Percentiles rank a stretch among this genome's conserved stretches.
Evolutionary conservation across 2,797 vertebrate genomes (phyloP).

Genomic region (Cuniculus paca): DNA sequence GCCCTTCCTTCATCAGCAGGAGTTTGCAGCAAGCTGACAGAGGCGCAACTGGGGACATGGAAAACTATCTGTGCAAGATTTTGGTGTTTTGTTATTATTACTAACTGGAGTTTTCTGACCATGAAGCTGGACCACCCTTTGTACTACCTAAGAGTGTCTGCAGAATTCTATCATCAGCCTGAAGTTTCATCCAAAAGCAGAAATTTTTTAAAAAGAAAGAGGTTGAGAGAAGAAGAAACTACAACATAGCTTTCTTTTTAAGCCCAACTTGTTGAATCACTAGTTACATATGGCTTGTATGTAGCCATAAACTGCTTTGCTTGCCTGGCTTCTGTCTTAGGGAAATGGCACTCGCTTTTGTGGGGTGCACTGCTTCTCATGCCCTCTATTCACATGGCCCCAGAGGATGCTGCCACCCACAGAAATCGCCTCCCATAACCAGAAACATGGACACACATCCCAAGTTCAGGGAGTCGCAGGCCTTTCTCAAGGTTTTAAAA

Average conservation of each 20-base stretch:
- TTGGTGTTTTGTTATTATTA: background rate
- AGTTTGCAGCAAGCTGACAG: background rate
- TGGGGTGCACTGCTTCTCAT: background rate
- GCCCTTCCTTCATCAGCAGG: accelerated
- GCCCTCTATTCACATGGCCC: background rate
- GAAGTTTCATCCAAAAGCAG: background rate
- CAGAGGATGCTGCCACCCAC: background rate
- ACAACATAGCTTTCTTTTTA: background rate
- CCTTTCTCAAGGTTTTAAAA: background rate
- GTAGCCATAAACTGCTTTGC: background rate
- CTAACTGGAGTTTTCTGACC: background rate
- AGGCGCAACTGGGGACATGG: too few species aligned
- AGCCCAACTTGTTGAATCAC: background rate
- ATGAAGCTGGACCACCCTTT: background rate
- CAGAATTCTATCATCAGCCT: background rate
- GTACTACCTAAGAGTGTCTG: background rate
- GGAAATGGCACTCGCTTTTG: background rate
- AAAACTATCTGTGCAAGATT: background rate
- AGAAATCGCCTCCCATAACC: background rate
- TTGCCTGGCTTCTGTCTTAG: background rate
- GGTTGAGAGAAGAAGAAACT: background rate
- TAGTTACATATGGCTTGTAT: accelerated
- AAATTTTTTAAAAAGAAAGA: background rate
- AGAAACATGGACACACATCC: background rate
- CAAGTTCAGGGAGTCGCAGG: too few species aligned